Base-by-base conservation (phyloP, 2,113 vertebrate genomes). In the Sebastes schlegelii region DNA sequence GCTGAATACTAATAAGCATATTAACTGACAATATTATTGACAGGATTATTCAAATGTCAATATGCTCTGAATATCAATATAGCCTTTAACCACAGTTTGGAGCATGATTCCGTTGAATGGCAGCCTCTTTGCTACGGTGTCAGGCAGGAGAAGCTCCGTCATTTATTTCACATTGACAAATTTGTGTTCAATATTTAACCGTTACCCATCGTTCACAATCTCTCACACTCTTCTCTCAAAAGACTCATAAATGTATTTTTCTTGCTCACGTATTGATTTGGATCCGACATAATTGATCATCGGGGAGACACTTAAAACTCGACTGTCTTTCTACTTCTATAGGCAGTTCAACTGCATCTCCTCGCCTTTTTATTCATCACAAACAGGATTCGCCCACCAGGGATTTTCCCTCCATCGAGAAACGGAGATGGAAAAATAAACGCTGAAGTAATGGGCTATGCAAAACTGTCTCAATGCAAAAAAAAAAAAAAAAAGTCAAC, bases 241-340 rank as follows among this genome's bases (percentile, higher is more conserved):
- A 80, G 85, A 78, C 64, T 79, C 61, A 76, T 86, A n/a, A 72
- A 84, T 87, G 64, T 70, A 55, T 82, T 86, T 87, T 77, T 92
- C 84, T 85, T 57, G 74, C 73, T 72, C 13, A 11, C 4, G 48
- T 89, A 92, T 93, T 77, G 89, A 91, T 91, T 83, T 82, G 84
- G 72, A 85, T 74, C 62, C 46, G 61, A 84, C 82, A 26, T 90
- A 90, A 91, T 86, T 85, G 83, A 91, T 92, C 89, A 88, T 88
- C 52, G 73, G 86, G 88, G 90, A 92, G 79, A 65, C 79, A 58
- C 78, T 88, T 85, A 75, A 74, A 68, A 76, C 74, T 65, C 55
- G 4, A 14, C 70, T 80, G 68, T 85, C 71, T 88, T 80, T 89
- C 51, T 70, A 19, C 74, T 74, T 86, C 80, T 84, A 46, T 51